These are phyloP conservation scores for Myioborus miniatus DNA, from an alignment of 2,797 vertebrate genomes.

Conservation along the genomic window DNA sequence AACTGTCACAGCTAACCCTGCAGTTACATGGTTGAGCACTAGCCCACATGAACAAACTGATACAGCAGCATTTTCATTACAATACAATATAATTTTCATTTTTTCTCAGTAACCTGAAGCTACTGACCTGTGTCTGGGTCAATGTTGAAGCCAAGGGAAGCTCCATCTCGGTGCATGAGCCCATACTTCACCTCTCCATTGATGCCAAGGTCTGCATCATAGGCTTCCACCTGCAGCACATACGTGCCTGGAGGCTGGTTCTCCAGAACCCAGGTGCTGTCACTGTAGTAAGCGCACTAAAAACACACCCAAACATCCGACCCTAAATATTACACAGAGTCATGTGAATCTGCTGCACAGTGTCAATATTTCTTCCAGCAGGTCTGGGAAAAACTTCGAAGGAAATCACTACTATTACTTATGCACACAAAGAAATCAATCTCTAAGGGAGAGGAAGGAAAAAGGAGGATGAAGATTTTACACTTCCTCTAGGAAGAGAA, in stretches of 20 bases:
- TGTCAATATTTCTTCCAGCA: neutral
- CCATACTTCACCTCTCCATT: constrained; percentile 90
- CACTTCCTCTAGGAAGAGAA: neutral
- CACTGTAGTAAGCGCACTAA: constrained; percentile 87
- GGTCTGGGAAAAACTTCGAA: neutral
- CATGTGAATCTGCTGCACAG: neutral
- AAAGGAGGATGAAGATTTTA: neutral
- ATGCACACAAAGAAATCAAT: neutral
- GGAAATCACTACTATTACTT: neutral
- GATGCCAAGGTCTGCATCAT: constrained; percentile 85
- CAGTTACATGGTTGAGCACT: neutral
- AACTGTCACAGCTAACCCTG: neutral
- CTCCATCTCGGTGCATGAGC: constrained; percentile 85
- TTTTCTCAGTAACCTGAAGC: neutral
- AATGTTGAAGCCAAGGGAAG: constrained; percentile 82
- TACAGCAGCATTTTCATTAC: neutral
- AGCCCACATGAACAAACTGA: neutral
- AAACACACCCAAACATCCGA: constrained; percentile 33
- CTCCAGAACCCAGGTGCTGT: constrained; percentile 83
- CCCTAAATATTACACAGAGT: neutral
- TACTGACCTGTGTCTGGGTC: constrained; percentile 82
- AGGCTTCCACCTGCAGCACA: constrained; percentile 82
- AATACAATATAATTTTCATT: neutral
- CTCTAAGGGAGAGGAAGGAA: neutral
- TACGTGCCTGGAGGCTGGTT: constrained; percentile 85